Evolutionary conservation across 2,113 vertebrate genomes (phyloP).

Genomic region (Dendropsophus ebraccatus): DNA sequence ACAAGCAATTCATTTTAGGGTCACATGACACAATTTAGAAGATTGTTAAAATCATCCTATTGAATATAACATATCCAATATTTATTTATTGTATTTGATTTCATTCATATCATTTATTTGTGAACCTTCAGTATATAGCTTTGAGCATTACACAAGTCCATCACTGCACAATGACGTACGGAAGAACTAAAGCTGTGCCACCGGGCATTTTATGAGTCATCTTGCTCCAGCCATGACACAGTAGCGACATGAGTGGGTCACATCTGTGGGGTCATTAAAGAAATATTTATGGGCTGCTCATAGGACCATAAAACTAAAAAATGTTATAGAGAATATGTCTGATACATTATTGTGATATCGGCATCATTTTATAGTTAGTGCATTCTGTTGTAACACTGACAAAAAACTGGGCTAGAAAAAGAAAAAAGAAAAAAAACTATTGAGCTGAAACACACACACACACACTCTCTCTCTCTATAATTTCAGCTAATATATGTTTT

Average conservation of each 20-base stretch:
- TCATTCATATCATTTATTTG: not conserved
- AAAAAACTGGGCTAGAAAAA: too few species aligned
- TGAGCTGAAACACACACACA: too few species aligned
- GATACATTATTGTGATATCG: not conserved
- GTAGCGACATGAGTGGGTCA: not conserved
- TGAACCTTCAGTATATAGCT: not conserved
- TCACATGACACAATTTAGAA: too few species aligned
- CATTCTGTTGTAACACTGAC: too few species aligned
- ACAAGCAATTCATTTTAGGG: too few species aligned
- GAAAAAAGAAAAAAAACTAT: too few species aligned
- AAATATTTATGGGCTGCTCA: not conserved
- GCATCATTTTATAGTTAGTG: not conserved
- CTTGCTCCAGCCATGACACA: not conserved
- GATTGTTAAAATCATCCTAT: not conserved
- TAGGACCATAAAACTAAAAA: not conserved
- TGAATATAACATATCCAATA: not conserved
- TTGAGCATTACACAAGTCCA: not conserved
- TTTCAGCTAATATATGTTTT: too few species aligned
- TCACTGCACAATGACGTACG: conserved; percentile 8
- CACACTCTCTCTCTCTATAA: too few species aligned
- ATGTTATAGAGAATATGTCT: not conserved
- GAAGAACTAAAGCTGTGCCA: not conserved
- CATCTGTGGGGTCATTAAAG: conserved; percentile 18
- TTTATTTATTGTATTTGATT: not conserved
- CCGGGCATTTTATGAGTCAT: conserved; percentile 26